Conservation (phyloP, 2,797 vertebrate genomes). For the Acanthis flammea region DNA sequence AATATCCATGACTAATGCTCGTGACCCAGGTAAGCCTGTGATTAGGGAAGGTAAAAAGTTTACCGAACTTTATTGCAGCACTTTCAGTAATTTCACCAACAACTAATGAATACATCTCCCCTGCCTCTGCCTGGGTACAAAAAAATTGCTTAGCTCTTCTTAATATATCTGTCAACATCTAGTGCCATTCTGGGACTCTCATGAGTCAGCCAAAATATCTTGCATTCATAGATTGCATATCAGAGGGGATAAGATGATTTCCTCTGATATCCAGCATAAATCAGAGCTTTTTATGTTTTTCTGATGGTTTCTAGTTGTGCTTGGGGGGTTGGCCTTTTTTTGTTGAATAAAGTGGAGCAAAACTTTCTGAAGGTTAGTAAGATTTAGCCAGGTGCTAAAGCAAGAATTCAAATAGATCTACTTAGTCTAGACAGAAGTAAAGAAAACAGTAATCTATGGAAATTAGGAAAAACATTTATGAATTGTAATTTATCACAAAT, state of each 20-base stretch:
- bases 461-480: neutral
- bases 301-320: neutral
- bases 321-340: neutral
- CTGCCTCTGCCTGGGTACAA: neutral
- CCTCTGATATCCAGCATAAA: neutral
- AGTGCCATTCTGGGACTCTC: neutral
- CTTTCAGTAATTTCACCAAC: neutral
- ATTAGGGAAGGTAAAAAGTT: constrained; percentile 54
- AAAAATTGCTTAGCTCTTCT: neutral
- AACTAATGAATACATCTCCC: neutral
- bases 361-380: neutral
- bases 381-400: neutral
- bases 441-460: neutral
- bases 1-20: constrained; percentile 49
- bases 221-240: neutral
- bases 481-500: neutral
- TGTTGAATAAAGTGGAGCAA: neutral
- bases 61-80: neutral
- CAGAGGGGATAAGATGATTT: neutral
- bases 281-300: neutral
- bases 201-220: neutral
- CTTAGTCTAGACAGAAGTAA: neutral
- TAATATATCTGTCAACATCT: neutral
- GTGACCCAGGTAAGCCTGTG: constrained; percentile 42
- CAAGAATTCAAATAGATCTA: neutral